Evolutionary conservation across 2,888 invertebrate species (phyloP), one percentile per base, ranked within the genome.

Genomic region (Patella ulyssiponensis): DNA sequence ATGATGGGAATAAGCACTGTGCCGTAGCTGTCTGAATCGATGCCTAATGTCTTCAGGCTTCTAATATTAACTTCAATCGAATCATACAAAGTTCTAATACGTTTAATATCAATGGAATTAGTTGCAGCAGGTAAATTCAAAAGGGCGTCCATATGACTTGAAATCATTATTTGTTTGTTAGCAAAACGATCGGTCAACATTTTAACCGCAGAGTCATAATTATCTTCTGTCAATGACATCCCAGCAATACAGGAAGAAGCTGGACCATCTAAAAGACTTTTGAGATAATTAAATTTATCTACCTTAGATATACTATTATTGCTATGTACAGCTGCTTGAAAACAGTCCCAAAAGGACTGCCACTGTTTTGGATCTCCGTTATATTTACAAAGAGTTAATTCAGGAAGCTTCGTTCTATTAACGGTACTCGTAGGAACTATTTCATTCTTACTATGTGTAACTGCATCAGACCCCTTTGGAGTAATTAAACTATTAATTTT

Each of bases 321-420:
- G 4, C n/a, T 7, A n/a, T 58, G 58, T 1, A 58, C 20, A 58
- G 58, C 58, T n/a, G 58, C 58, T n/a, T 58, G 17, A 58, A 58
- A 58, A 58, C 58, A n/a, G 58, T 58, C 58, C 58, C 58, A 58
- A 58, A 58, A 58, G 17, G 58, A n/a, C 58, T 58, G 58, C 58
- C 58, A 58, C 7, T 58, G n/a, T n/a, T n/a, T 20, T 7, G 58
- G 58, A n/a, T 58, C 58, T n/a, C 58, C 58, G 9, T 17, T 58
- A 58, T n/a, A 58, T 58, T 58, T 58, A 58, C 20, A n/a, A 7
- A 58, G 20, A n/a, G 15, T 58, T 58, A 58, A 58, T 58, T 58
- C 20, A 7, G 58, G 58, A 7, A 58, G 7, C 20, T 58, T 58
- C 17, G 58, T 15, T 12, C 20, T 58, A 12, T n/a, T 20, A 17